Evolutionary conservation across 2,888 invertebrate species (phyloP), one percentile per base, ranked within the genome.

Genomic region (Malacosoma neustria): DNA sequence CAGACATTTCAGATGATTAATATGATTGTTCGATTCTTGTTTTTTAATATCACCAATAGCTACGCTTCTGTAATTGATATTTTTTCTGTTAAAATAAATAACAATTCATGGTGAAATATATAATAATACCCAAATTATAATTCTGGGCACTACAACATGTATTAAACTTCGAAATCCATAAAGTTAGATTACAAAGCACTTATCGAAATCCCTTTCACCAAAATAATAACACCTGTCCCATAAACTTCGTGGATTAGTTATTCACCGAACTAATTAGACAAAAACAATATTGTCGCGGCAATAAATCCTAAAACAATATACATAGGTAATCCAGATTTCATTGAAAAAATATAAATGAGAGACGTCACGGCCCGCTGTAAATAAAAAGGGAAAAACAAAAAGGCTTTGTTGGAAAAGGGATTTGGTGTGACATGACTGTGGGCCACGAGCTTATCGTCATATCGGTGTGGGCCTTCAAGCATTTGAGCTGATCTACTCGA

Each of bases 351-450:
- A 40, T 43, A 47, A 43, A 47, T 41, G 45, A 45, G 46, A 54
- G 54, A 51, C 45, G 48, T 44, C 40, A 41, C 15, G 33, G 34
- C 33, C 30, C 13, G 34, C 14, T 60, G 56, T 58, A 59, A 70
- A 72, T 61, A 65, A 69, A 68, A 64, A 57, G 55, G 62, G 51
- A 57, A 61, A 56, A 40, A 61, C 61, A 62, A 68, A 67, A 59
- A 57, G 58, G 55, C 59, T 61, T 63, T 61, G 59, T 65, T 57
- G 57, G 60, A 49, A 55, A 59, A 61, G 56, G 76, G 73, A 72
- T 73, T 77, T 69, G 46, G 51, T 49, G 61, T 70, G 70, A 71
- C 73, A 67, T 50, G 61, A 49, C 59, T 51, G 55, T 48, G 59
- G 58, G 64, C 55, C 48, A 52, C 33, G 50, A 32, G 67, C 60